A percentile compares a stretch with the other conserved stretches of the same genome.
Evolutionary conservation across 2,888 invertebrate species (phyloP).

Genomic region (Protophormia terraenovae): DNA sequence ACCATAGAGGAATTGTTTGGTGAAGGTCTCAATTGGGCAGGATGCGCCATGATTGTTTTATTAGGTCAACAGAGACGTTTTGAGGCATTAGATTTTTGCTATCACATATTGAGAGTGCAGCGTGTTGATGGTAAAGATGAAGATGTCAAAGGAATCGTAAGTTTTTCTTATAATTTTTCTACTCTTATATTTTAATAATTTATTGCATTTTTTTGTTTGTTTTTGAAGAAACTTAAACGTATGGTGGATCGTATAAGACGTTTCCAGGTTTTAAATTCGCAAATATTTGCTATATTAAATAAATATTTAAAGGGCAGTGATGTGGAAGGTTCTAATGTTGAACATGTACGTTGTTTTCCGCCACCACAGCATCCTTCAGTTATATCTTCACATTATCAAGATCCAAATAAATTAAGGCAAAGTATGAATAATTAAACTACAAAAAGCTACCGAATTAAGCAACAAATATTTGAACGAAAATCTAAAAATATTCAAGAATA

Average conservation of each 20-base stretch:
- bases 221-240: slow-evolving; percentile 91
- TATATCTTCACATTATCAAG: slow-evolving; percentile 83
- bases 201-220: slow-evolving; percentile 27
- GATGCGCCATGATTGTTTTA: slow-evolving; percentile 96
- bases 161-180: slow-evolving; percentile 79
- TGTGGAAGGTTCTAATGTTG: slow-evolving; percentile 92
- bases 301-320: slow-evolving; percentile 95
- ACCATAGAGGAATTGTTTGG: slow-evolving; percentile 99
- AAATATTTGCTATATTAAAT: slow-evolving; percentile 97
- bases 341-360: slow-evolving; percentile 98
- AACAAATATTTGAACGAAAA: slow-evolving; percentile 33
- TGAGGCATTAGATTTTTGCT: slow-evolving; percentile 98
- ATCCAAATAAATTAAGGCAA: slow-evolving; percentile 84
- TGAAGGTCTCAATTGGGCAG: slow-evolving; percentile 99
- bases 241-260: slow-evolving; percentile 99
- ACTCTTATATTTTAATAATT: slow-evolving; percentile 1
- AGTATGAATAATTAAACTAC: slow-evolving; percentile 77
- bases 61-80: slow-evolving; percentile 97
- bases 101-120: slow-evolving; percentile 97
- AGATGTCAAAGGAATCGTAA: slow-evolving; percentile 95
- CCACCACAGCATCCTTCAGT: slow-evolving; percentile 92
- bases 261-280: slow-evolving; percentile 98
- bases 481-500: slow-evolving; percentile 18
- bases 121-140: slow-evolving; percentile 98
- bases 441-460: slow-evolving; percentile 35